These are phyloP conservation scores for Ceratosolen solmsi DNA, from an alignment of 1,140 invertebrate genomes.

Conservation along the genomic window DNA sequence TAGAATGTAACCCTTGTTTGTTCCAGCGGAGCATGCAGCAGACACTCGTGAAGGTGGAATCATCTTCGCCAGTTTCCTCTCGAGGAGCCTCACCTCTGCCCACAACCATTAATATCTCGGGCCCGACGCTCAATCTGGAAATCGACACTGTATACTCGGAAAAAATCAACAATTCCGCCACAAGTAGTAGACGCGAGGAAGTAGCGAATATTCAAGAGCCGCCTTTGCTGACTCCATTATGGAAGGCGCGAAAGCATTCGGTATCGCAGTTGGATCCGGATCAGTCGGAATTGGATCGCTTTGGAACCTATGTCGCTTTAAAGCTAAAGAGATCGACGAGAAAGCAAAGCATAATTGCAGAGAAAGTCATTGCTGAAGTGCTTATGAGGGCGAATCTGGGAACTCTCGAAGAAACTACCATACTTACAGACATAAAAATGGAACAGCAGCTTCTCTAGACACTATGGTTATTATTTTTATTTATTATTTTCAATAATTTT, in stretches of 20 bases:
- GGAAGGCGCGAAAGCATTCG: background rate
- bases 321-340: conserved; percentile 49
- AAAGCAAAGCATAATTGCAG: conserved; percentile 53
- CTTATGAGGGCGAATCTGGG: conserved; percentile 52
- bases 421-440: conserved; percentile 24
- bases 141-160: conserved; percentile 23
- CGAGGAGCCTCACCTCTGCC: conserved; percentile 1
- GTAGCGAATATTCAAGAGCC: background rate
- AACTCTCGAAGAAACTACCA: conserved; percentile 51
- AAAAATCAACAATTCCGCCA: background rate
- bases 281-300: conserved; percentile 42
- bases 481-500: background rate
- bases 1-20: background rate
- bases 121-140: background rate
- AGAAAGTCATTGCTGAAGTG: conserved; percentile 54
- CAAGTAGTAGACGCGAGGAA: background rate
- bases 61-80: conserved; percentile 38
- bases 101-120: background rate
- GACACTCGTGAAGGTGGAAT: conserved; percentile 50
- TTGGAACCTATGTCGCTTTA: conserved; percentile 48
- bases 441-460: background rate
- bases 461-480: background rate
- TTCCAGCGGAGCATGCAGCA: conserved; percentile 45
- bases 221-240: background rate
- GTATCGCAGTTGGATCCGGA: background rate